phyloP scores from a whole-genome alignment of 2,797 vertebrate species.

The Hydrolagus colliei region DNA sequence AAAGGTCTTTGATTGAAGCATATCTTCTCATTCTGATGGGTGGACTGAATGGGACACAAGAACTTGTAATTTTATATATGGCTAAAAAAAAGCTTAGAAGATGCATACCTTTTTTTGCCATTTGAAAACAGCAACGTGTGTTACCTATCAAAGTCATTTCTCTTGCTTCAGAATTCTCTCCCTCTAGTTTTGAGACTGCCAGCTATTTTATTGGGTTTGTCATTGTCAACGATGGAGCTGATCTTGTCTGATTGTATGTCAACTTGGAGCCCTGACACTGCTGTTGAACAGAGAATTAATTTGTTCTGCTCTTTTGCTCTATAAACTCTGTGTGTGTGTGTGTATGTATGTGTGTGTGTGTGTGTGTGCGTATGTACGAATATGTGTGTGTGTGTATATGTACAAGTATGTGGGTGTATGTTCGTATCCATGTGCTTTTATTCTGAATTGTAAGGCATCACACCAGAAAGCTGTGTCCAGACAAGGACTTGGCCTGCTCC shows the following conservation, averaged over 20 bases:
- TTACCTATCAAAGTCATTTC: background rate
- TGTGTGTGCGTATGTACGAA: background rate
- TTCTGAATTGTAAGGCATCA: too few species aligned
- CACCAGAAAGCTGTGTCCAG: background rate
- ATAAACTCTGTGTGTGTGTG: background rate
- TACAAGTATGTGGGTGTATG: too few species aligned
- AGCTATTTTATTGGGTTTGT: background rate
- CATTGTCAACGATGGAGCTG: background rate
- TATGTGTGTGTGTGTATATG: background rate
- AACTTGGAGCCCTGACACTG: background rate
- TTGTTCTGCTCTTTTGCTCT: background rate
- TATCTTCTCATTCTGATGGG: too few species aligned
- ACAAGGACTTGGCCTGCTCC: too few species aligned
- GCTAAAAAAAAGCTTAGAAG: too few species aligned
- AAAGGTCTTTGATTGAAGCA: too few species aligned
- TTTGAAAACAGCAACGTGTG: background rate
- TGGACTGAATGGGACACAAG: too few species aligned
- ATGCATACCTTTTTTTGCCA: background rate
- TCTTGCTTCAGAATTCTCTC: background rate
- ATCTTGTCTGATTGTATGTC: background rate
- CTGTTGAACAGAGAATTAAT: background rate
- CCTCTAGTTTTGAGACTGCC: background rate
- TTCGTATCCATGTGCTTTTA: too few species aligned
- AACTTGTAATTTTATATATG: too few species aligned
- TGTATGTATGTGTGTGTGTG: background rate